These are phyloP conservation scores for Petrocephalus schoutedeni DNA, from an alignment of 2,797 vertebrate genomes.

Conservation along the genomic window DNA sequence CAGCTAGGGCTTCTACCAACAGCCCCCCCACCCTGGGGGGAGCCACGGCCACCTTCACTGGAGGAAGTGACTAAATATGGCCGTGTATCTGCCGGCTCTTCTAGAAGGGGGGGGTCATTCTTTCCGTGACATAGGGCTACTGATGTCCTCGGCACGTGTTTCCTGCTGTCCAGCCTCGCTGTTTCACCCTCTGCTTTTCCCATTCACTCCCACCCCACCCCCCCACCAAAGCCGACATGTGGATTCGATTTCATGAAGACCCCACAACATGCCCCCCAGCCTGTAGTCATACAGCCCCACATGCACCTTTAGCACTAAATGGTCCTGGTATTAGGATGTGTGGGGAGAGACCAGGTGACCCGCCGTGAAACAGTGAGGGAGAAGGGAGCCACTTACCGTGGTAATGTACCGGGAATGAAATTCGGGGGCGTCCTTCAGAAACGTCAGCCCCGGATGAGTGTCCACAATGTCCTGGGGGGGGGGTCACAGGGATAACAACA, in stretches of 20 bases:
- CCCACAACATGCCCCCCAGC: background rate
- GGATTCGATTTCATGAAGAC: background rate
- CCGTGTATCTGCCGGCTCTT: constrained; percentile 33
- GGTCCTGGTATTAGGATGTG: too few species aligned
- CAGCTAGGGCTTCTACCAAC: constrained; percentile 46
- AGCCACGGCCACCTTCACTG: constrained; percentile 40
- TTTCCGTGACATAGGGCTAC: constrained; percentile 60
- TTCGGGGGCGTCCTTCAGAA: background rate
- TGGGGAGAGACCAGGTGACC: background rate
- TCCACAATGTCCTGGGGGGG: background rate
- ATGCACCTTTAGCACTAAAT: background rate
- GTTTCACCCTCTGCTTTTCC: background rate
- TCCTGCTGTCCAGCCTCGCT: constrained; percentile 38
- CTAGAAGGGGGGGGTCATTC: constrained; percentile 39
- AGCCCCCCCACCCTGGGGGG: constrained; percentile 9
- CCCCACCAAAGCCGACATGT: background rate
- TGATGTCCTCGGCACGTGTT: constrained; percentile 40
- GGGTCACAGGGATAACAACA: background rate
- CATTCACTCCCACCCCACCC: background rate
- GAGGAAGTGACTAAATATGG: constrained; percentile 65
- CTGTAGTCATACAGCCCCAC: background rate
- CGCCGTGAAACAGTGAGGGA: background rate
- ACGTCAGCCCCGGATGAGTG: constrained; percentile 1
- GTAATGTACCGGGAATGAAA: constrained; percentile 11
- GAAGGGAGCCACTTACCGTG: background rate